Conservation (phyloP, 1,140 invertebrate species). For the Triops cancriformis region DNA sequence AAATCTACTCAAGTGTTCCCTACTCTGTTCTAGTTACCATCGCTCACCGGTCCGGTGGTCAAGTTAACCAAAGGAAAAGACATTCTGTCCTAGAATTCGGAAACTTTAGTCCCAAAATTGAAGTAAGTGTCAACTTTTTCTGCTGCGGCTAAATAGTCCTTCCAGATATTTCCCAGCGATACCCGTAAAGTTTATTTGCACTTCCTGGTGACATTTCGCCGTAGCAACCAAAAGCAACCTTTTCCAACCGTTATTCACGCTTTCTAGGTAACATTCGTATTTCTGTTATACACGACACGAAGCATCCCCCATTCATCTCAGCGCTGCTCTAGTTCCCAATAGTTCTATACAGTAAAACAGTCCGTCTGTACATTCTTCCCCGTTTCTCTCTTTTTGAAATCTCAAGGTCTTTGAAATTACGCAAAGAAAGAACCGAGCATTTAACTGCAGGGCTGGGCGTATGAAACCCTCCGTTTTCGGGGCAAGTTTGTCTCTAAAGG, state of each 20-base stretch:
- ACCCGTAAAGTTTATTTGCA: background rate
- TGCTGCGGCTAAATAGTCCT: background rate
- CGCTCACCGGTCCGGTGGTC: background rate
- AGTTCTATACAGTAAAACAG: background rate
- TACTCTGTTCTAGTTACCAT: background rate
- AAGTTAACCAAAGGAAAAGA: background rate
- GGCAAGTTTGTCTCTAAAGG: background rate
- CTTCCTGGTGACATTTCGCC: background rate
- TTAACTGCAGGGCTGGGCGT: slow-evolving; percentile 5
- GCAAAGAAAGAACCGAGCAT: background rate
- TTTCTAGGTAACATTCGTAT: background rate
- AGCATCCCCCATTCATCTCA: background rate
- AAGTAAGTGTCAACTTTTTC: background rate
- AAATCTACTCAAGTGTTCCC: background rate
- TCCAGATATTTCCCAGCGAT: background rate
- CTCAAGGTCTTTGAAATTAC: background rate
- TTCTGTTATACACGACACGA: background rate
- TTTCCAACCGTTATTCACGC: background rate
- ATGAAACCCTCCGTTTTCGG: background rate
- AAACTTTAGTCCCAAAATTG: no score
- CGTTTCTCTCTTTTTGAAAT: background rate
- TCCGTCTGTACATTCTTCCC: background rate
- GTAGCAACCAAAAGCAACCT: background rate
- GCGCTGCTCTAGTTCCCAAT: background rate
- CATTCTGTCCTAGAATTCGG: background rate